These are phyloP conservation scores for Hemistola chrysoprasaria DNA, from an alignment of 2,888 invertebrate species.

Conservation along the genomic window DNA sequence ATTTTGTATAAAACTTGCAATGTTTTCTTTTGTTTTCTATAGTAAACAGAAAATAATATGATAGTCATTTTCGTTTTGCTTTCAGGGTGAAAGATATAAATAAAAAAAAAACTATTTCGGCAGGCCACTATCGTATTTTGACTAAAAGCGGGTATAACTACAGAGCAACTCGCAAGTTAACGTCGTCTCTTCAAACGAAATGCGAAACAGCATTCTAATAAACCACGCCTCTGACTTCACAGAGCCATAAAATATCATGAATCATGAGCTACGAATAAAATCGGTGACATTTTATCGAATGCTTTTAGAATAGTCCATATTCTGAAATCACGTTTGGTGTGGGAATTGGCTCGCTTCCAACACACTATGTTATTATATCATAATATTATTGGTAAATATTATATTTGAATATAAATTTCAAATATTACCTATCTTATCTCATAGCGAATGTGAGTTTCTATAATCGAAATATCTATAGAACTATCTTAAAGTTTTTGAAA, in stretches of 20 bases:
- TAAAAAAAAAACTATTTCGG: too few relatives aligned
- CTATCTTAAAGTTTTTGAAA: too few relatives aligned
- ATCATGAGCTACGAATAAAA: slow-evolving; percentile 29
- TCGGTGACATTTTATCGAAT: slow-evolving; percentile 24
- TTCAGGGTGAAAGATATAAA: too few relatives aligned
- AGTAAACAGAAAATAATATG: slow-evolving; percentile 4
- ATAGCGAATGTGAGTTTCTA: too few relatives aligned
- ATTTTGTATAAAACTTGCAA: slow-evolving; percentile 1
- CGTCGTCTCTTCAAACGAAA: slow-evolving; percentile 27
- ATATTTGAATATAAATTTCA: too few relatives aligned
- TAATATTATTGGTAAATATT: neutral
- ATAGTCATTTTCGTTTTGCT: too few relatives aligned
- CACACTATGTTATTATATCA: neutral
- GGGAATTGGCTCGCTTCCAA: slow-evolving; percentile 13
- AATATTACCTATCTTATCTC: too few relatives aligned
- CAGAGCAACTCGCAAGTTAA: slow-evolving; percentile 17
- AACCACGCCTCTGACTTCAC: slow-evolving; percentile 28
- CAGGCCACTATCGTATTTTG: slow-evolving; percentile 15
- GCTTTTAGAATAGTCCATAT: slow-evolving; percentile 19
- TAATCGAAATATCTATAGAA: too few relatives aligned
- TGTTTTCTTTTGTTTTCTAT: neutral
- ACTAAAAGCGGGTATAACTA: slow-evolving; percentile 21
- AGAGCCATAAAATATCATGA: slow-evolving; percentile 28
- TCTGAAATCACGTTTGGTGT: slow-evolving; percentile 4
- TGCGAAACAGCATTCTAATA: slow-evolving; percentile 25